These are phyloP conservation scores for Linhomoeus sp. DNA, from an alignment of 2,888 invertebrate genomes.

Conservation along the genomic window DNA sequence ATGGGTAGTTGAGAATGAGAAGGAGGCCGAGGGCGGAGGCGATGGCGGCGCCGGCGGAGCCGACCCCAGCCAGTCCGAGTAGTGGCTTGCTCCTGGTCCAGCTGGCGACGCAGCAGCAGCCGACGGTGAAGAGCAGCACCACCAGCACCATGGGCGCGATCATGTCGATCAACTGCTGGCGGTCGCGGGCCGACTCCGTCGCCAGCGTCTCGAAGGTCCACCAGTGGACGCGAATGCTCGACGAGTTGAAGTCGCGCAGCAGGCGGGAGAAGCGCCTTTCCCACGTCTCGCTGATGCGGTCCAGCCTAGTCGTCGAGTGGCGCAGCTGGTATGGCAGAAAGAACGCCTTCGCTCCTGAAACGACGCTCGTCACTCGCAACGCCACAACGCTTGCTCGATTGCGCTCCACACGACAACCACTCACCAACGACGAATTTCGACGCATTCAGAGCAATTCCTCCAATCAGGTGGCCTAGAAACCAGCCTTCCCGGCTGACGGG, in stretches of 20 bases:
- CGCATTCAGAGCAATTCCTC: slow-evolving; percentile 17
- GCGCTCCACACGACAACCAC: no score
- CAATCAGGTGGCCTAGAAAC: slow-evolving; percentile 20
- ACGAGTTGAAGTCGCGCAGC: background rate
- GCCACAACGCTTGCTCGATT: background rate
- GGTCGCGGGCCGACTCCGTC: slow-evolving; percentile 19
- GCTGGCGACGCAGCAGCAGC: slow-evolving; percentile 31
- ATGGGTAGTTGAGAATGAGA: slow-evolving; percentile 50
- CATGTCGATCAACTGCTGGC: slow-evolving; percentile 20
- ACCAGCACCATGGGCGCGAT: slow-evolving; percentile 20
- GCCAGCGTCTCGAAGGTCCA: slow-evolving; percentile 27
- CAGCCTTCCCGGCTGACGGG: slow-evolving; percentile 18
- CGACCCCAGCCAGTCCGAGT: slow-evolving; percentile 66
- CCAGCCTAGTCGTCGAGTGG: slow-evolving; percentile 17
- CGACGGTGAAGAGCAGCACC: slow-evolving; percentile 22
- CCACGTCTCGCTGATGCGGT: slow-evolving; percentile 23
- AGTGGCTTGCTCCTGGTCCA: slow-evolving; percentile 79
- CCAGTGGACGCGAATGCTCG: slow-evolving; percentile 12
- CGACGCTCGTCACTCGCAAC: background rate
- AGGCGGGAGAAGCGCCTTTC: slow-evolving; percentile 12
- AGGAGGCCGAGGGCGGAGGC: slow-evolving; percentile 70
- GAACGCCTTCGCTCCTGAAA: slow-evolving; percentile 20
- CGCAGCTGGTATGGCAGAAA: slow-evolving; percentile 23
- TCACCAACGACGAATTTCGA: slow-evolving; percentile 11
- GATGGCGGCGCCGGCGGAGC: slow-evolving; percentile 76